Evolutionary conservation across 2,888 invertebrate species (phyloP), one percentile per base, ranked within the genome.

Genomic region (Hoplodrina blanda): DNA sequence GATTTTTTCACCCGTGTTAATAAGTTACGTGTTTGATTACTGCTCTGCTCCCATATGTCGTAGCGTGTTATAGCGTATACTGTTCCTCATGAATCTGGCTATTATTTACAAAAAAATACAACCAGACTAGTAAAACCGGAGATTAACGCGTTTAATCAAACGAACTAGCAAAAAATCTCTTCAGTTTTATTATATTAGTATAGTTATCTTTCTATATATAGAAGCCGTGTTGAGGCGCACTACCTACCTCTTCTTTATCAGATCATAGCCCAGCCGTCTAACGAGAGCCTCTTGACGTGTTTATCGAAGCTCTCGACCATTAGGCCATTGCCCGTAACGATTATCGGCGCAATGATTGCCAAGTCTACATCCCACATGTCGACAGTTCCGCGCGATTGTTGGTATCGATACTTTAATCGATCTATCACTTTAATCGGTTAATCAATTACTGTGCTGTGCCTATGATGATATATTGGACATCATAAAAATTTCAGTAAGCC

Each of bases 241-340:
- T 60, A 8, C 13, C 62, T 59, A 19, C 25, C 54, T 59, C 13
- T 33, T 25, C 52, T 17, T 25, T 63, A 67, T 57, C 59, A 60
- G 62, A 62, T 54, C 57, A 41, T 53, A 59, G 55, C 19, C 46
- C 10, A 54, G 50, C 17, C 53, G 57, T 54, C 62, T 60, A 65
- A 53, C 65, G 55, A 63, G 65, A 60, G 62, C 59, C 44, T 62
- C 69, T 69, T 44, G 74, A 54, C 49, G 62, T 74, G 74, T 78
- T 69, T 78, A 66, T 74, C 44, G 62, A 54, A 56, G 49, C 55
- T 62, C 55, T 69, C 13, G 44, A 37, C 59, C 60, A 63, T 69
- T 69, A 74, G 53, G 49, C 60, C 15, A 63, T 61, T 65, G 49
- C 46, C 33, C 53, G 62, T 44, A 61, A 62, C 69, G 74, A 74